phyloP scores from a whole-genome alignment of 2,113 vertebrate species.

The Pelodiscus sinensis region DNA sequence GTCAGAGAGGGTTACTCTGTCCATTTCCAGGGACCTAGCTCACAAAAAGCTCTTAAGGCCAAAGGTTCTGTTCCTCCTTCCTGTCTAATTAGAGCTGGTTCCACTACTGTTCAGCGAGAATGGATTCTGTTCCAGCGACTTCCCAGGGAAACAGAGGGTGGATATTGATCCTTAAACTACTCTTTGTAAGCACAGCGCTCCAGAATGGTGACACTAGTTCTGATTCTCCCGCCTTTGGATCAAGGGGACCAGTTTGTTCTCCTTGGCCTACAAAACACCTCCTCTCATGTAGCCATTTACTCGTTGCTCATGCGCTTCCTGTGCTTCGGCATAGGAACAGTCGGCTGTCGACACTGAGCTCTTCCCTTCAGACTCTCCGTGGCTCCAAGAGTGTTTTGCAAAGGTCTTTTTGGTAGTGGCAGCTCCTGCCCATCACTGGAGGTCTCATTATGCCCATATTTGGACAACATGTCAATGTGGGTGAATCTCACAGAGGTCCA shows the following conservation, averaged over 20 bases:
- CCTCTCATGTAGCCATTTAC: neutral
- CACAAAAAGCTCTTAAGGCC: neutral
- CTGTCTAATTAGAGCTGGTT: neutral
- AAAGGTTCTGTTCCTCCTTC: neutral
- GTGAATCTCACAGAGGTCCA: neutral
- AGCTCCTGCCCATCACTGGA: neutral
- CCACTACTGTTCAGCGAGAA: neutral
- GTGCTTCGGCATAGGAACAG: neutral
- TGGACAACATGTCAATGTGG: neutral
- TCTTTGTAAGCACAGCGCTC: neutral
- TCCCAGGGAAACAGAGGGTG: neutral
- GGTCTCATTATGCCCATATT: neutral
- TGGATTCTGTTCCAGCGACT: neutral
- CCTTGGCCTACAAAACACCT: neutral
- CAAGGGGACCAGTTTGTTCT: neutral
- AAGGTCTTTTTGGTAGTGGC: neutral
- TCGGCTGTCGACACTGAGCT: neutral
- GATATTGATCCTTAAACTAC: neutral
- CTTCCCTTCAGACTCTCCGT: neutral
- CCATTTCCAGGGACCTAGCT: neutral
- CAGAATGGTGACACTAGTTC: neutral
- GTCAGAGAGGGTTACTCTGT: too few species aligned
- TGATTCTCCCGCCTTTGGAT: neutral
- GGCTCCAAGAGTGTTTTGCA: too few species aligned
- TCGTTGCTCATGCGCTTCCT: neutral